Percentiles rank a stretch among this genome's conserved stretches.
Evolutionary conservation across 2,888 invertebrate genomes (phyloP).

Genomic region (Epirrhoe alternata): DNA sequence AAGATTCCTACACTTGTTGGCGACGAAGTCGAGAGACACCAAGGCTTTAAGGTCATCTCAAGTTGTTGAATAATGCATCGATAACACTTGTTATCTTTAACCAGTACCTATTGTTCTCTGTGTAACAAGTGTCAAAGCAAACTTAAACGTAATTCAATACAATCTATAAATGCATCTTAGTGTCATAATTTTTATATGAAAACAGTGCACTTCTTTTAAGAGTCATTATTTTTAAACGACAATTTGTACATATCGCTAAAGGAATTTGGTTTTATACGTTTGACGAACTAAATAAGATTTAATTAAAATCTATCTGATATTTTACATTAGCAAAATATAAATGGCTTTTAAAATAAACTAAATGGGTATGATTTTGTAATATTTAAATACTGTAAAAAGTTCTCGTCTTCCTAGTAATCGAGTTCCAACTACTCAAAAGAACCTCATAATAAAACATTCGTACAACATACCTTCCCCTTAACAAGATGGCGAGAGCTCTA

Average conservation of each 20-base stretch:
- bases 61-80: background rate
- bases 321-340: background rate
- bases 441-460: background rate
- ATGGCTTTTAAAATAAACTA: too few relatives aligned
- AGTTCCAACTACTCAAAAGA: background rate
- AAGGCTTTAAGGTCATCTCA: background rate
- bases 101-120: background rate
- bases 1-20: background rate
- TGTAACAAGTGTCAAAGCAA: background rate
- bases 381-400: background rate
- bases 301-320: background rate
- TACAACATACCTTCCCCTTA: slow-evolving; percentile 53
- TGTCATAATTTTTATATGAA: background rate
- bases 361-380: too few relatives aligned
- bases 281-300: too few relatives aligned
- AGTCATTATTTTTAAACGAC: too few relatives aligned
- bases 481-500: slow-evolving; percentile 61
- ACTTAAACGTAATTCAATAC: background rate
- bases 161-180: background rate
- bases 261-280: too few relatives aligned
- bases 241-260: too few relatives aligned
- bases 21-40: background rate
- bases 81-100: slow-evolving; percentile 3
- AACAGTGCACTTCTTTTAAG: background rate
- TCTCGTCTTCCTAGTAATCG: background rate